phyloP scores from a whole-genome alignment of 2,888 invertebrate genomes.

The Heliconius hortense region DNA sequence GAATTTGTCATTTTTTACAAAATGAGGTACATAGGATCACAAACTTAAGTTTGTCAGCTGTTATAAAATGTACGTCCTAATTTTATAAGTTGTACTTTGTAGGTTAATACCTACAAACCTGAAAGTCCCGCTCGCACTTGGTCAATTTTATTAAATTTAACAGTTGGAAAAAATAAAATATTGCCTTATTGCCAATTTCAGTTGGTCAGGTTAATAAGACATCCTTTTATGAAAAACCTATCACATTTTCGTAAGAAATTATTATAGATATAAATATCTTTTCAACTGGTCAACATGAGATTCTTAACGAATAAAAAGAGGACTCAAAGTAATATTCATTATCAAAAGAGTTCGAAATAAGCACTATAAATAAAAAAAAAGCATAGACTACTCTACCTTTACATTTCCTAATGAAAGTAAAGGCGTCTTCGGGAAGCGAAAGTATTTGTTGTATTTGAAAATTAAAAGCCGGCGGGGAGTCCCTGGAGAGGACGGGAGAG shows the following conservation, averaged over 20 bases:
- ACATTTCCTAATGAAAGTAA: constrained; percentile 46
- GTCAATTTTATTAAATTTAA: not conserved
- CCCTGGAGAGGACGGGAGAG: constrained; percentile 56
- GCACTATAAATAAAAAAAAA: constrained; percentile 35
- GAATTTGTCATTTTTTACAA: too few relatives aligned
- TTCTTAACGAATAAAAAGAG: constrained; percentile 25
- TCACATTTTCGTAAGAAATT: not conserved
- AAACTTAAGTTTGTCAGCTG: too few relatives aligned
- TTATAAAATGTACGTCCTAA: too few relatives aligned
- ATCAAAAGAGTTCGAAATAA: constrained; percentile 38
- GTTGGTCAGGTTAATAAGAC: not conserved
- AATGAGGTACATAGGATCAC: too few relatives aligned
- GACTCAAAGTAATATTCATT: constrained; percentile 33
- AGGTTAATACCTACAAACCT: too few relatives aligned
- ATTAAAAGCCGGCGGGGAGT: constrained; percentile 73
- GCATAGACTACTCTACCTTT: constrained; percentile 39
- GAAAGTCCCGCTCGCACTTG: too few relatives aligned
- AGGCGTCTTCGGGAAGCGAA: constrained; percentile 52
- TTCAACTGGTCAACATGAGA: constrained; percentile 2
- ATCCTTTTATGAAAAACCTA: not conserved
- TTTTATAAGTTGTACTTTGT: too few relatives aligned
- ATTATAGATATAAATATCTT: not conserved
- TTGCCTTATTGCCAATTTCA: not conserved
- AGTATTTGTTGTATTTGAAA: constrained; percentile 78
- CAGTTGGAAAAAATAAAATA: not conserved